Conservation (phyloP, 2,113 vertebrate genomes). For the Ornithorhynchus anatinus region DNA sequence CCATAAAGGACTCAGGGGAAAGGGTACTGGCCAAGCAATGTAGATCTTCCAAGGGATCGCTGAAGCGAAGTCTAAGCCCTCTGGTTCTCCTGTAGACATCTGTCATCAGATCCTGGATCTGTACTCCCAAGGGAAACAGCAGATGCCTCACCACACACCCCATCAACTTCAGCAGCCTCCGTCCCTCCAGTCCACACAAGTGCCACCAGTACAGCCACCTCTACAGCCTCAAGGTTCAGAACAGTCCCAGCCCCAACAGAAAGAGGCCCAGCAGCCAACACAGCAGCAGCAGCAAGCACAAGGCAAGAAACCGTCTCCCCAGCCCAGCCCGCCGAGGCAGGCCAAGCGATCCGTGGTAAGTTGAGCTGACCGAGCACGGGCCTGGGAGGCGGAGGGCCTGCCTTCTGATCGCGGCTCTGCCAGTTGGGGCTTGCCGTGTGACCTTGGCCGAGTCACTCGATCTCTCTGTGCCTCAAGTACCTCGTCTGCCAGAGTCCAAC, state of each 20-base stretch:
- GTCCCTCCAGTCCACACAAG: constrained; percentile 70
- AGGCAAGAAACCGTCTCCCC: constrained; percentile 89
- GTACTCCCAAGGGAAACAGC: constrained; percentile 97
- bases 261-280: constrained; percentile 63
- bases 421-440: not conserved
- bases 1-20: too few species aligned
- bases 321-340: constrained; percentile 88
- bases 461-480: too few species aligned
- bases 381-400: too few species aligned
- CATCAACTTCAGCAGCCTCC: constrained; percentile 82
- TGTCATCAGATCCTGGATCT: constrained; percentile 98
- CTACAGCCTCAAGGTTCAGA: constrained; percentile 68
- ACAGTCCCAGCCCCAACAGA: constrained; percentile 64
- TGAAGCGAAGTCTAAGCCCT: not conserved
- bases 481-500: too few species aligned
- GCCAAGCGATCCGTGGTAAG: constrained; percentile 89
- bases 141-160: constrained; percentile 91
- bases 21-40: not conserved
- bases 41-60: too few species aligned
- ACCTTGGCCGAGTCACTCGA: too few species aligned
- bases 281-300: constrained; percentile 71
- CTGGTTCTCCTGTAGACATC: constrained; percentile 78
- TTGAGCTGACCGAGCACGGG: too few species aligned
- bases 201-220: constrained; percentile 61
- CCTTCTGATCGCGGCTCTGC: too few species aligned